These are phyloP conservation scores for Holcopasites calliopsidis DNA, from an alignment of 1,140 invertebrate species.

Conservation along the genomic window DNA sequence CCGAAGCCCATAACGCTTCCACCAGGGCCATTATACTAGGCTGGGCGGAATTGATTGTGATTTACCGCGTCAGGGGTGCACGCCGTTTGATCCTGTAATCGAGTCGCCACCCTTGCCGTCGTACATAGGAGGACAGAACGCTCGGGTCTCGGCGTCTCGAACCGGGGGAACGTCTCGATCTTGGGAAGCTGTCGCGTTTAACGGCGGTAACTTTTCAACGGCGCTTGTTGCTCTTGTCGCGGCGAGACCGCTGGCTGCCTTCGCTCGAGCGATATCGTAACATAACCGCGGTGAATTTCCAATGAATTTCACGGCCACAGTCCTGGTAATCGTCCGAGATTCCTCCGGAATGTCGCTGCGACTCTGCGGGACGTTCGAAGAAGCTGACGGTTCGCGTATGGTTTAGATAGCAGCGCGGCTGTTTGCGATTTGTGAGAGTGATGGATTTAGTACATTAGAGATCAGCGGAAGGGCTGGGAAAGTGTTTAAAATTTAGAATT, in stretches of 20 bases:
- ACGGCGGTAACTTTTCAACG: slow-evolving; percentile 19
- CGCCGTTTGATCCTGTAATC: slow-evolving; percentile 73
- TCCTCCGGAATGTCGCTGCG: too few relatives aligned
- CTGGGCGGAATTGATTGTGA: slow-evolving; percentile 62
- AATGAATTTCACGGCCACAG: background rate
- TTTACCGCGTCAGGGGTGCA: slow-evolving; percentile 64
- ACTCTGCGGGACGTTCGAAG: too few relatives aligned
- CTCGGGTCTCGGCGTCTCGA: slow-evolving; percentile 2
- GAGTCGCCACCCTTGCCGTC: slow-evolving; percentile 49
- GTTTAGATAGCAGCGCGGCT: too few relatives aligned
- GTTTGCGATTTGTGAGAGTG: too few relatives aligned
- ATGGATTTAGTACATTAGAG: too few relatives aligned
- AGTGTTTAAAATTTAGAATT: too few relatives aligned
- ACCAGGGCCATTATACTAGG: slow-evolving; percentile 33
- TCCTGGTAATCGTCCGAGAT: too few relatives aligned
- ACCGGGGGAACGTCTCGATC: background rate
- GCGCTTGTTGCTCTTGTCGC: background rate
- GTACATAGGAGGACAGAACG: background rate
- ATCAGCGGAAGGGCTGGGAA: too few relatives aligned
- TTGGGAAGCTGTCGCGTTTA: background rate
- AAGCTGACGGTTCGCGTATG: too few relatives aligned
- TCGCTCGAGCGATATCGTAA: background rate
- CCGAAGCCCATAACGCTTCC: slow-evolving; percentile 54
- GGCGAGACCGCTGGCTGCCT: background rate
- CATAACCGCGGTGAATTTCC: background rate